Evolutionary conservation across 2,888 invertebrate species (phyloP).

Genomic region (Eilema griseolum): DNA sequence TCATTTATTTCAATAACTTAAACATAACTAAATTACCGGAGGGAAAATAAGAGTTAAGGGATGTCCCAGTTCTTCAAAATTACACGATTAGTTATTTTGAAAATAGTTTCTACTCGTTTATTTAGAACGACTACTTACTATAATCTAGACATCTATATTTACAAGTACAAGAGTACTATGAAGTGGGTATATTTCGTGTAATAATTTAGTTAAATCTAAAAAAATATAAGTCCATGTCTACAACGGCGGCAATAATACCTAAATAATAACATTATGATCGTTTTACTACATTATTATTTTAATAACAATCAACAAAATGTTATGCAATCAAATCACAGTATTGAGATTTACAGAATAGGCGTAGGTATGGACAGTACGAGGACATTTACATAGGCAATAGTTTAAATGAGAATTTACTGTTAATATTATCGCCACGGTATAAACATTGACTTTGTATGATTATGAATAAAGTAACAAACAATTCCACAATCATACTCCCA

Average conservation of each 20-base stretch:
- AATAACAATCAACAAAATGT: not conserved
- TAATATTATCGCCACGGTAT: conserved; percentile 25
- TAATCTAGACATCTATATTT: conserved; percentile 71
- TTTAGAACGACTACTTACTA: conserved; percentile 48
- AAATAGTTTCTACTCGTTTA: conserved; percentile 41
- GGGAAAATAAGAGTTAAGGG: conserved; percentile 58
- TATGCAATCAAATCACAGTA: not conserved
- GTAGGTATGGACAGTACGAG: not conserved
- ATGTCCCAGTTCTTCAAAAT: conserved; percentile 56
- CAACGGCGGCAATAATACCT: conserved; percentile 24
- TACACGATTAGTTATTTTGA: conserved; percentile 44
- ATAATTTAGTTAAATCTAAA: conserved; percentile 73
- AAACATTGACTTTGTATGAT: conserved; percentile 33
- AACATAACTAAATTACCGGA: conserved; percentile 64
- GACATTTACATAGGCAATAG: not conserved
- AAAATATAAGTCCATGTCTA: conserved; percentile 34
- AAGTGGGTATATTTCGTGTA: conserved; percentile 80
- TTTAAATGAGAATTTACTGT: not conserved
- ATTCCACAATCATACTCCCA: conserved; percentile 45
- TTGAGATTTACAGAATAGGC: conserved; percentile 7
- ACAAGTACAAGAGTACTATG: conserved; percentile 77
- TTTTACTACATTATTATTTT: not conserved
- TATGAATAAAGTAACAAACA: conserved; percentile 45
- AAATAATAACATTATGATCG: not conserved
- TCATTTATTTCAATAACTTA: conserved; percentile 53